Evolutionary conservation across 2,888 invertebrate genomes (phyloP).

Genomic region (Diaphora mendica): DNA sequence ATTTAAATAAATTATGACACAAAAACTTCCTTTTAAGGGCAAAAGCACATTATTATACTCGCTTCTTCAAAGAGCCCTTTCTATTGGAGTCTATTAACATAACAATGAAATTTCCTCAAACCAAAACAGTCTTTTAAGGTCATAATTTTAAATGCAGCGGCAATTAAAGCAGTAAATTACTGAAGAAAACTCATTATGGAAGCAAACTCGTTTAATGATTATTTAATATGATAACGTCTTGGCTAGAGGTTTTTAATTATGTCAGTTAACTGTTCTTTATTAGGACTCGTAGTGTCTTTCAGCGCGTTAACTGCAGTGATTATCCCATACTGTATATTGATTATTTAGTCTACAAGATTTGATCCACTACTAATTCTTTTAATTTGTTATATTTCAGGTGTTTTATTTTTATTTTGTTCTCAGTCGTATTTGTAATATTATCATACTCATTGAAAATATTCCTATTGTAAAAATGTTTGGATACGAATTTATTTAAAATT

Average conservation of each 20-base stretch:
- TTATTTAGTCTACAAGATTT: background rate
- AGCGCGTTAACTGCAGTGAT: background rate
- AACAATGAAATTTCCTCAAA: slow-evolving; percentile 20
- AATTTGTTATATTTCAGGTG: too few relatives aligned
- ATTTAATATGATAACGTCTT: slow-evolving; percentile 25
- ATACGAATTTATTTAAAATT: too few relatives aligned
- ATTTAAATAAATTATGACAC: slow-evolving; percentile 19
- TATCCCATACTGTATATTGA: background rate
- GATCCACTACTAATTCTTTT: background rate
- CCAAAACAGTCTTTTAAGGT: slow-evolving; percentile 22
- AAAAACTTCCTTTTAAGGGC: slow-evolving; percentile 13
- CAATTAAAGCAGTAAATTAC: slow-evolving; percentile 24
- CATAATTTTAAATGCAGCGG: slow-evolving; percentile 20
- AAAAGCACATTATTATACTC: slow-evolving; percentile 19
- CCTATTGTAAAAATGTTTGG: too few relatives aligned
- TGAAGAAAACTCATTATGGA: slow-evolving; percentile 23
- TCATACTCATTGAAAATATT: too few relatives aligned
- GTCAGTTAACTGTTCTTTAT: background rate
- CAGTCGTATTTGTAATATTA: too few relatives aligned
- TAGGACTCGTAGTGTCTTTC: background rate
- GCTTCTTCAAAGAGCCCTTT: slow-evolving; percentile 13
- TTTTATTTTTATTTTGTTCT: too few relatives aligned
- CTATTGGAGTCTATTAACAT: slow-evolving; percentile 21
- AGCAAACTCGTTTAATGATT: slow-evolving; percentile 24
- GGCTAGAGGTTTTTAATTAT: slow-evolving; percentile 1